Base-by-base conservation (phyloP, 92 coral and sea anemone genomes). In the Anthopleura xanthogrammica region DNA sequence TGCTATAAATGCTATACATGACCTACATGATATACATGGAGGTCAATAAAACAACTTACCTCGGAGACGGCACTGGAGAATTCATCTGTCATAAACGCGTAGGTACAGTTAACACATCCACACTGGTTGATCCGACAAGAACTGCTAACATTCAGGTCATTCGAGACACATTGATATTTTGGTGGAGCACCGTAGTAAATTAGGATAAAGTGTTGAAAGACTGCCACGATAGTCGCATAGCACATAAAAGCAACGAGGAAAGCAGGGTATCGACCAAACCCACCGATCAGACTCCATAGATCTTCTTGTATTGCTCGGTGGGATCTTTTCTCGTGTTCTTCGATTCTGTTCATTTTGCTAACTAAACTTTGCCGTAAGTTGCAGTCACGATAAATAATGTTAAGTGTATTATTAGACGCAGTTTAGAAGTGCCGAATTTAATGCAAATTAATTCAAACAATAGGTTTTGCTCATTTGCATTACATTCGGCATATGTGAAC, bases 31-130 rank as follows among this genome's bases (percentile, higher is more conserved):
- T n/a, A n/a, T 29, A 29, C 36, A 0, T 29, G 36, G 36, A 29
- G 36, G 36, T 29, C 36, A 29, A 29, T 29, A 2, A 46, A 5
- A 46, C 50, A 46, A 3, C 50, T 80, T 41, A 84, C 87, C 78
- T 84, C 87, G 0, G 87, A 84, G 41, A 84, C 87, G 12, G 76
- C 87, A 68, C 87, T 84, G 3, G 87, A 77, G 55, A 84, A 84
- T 48, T 84, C 87, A 64, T 77, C 81, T 1, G 40, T 68, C 74
- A 29, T 62, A 23, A 77, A 78, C 74, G 77, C 87, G 22, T 77
- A 84, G 1, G 87, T 84, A 41, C 87, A 84, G 68, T 84, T 84
- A 39, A 36, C 20, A 78, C 87, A 84, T 52, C 77, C 66, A 78
- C 83, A 84, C 56, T 77, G 65, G 48, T 77, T 83, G 82, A 62